phyloP scores from a whole-genome alignment of 92 coral and sea anemone genomes.

The Bergia sp. region DNA sequence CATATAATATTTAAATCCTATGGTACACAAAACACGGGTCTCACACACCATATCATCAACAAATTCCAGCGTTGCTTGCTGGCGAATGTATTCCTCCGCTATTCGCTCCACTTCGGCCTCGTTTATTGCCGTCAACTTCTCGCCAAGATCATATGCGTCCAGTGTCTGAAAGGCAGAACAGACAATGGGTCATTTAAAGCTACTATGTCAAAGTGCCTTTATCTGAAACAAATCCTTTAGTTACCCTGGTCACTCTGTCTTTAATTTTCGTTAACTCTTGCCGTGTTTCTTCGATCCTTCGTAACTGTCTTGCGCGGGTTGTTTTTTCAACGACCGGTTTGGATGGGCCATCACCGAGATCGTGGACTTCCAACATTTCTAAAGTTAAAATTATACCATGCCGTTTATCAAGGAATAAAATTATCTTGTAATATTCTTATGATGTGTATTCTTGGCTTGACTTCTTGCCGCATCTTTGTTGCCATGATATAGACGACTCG shows the following conservation, averaged over 20 bases:
- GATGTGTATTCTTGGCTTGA: background rate
- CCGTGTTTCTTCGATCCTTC: slow-evolving; percentile 87
- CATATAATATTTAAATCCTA: background rate
- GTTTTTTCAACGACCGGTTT: slow-evolving; percentile 85
- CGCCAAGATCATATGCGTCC: slow-evolving; percentile 93
- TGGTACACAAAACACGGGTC: background rate
- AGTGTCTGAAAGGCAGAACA: slow-evolving; percentile 64
- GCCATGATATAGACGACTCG: slow-evolving; percentile 27
- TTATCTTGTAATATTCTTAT: slow-evolving; percentile 6
- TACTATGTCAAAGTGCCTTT: background rate
- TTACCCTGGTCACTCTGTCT: slow-evolving; percentile 88
- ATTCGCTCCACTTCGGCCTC: slow-evolving; percentile 80
- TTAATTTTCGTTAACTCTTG: slow-evolving; percentile 81
- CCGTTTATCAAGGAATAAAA: background rate
- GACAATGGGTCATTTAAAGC: background rate
- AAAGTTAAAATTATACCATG: slow-evolving; percentile 7
- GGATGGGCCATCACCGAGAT: slow-evolving; percentile 92
- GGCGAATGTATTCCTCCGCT: slow-evolving; percentile 83
- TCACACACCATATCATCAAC: slow-evolving; percentile 90
- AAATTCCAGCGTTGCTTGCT: slow-evolving; percentile 94
- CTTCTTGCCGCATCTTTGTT: slow-evolving; percentile 20
- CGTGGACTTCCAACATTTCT: slow-evolving; percentile 56
- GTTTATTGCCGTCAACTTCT: slow-evolving; percentile 71
- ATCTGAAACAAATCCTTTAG: background rate
- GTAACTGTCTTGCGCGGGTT: slow-evolving; percentile 74